Evolutionary conservation across 2,888 invertebrate genomes (phyloP).

Genomic region (Helobdella robusta): DNA sequence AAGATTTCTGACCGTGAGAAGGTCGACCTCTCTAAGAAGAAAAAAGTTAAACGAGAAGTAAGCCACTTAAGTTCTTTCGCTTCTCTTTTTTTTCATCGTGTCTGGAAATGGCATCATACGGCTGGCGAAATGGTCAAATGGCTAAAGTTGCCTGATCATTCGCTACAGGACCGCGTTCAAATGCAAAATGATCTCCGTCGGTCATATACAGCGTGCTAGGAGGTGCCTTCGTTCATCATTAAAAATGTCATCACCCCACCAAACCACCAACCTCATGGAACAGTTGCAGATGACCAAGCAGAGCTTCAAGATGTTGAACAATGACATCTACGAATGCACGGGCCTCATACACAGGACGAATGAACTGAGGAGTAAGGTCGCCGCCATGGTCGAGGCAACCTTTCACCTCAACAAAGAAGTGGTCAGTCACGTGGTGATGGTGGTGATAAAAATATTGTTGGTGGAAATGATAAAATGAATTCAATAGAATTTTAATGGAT

Average conservation of each 20-base stretch:
- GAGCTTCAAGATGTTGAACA: conserved; percentile 4
- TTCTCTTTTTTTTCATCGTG: too few species aligned
- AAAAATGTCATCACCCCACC: too few species aligned
- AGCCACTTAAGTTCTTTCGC: neutral
- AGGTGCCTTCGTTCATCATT: too few species aligned
- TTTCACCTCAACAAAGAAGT: conserved; percentile 12
- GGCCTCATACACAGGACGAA: conserved; percentile 15
- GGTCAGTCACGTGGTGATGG: conserved; percentile 16
- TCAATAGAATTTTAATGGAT: neutral
- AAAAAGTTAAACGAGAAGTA: conserved; percentile 17
- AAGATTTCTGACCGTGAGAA: conserved; percentile 16
- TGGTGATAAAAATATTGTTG: too few species aligned
- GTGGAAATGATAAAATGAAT: too few species aligned
- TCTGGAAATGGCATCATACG: too few species aligned
- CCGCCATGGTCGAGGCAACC: conserved; percentile 6
- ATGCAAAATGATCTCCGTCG: too few species aligned
- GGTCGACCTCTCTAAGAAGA: conserved; percentile 15
- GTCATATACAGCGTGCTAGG: too few species aligned
- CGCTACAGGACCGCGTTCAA: too few species aligned
- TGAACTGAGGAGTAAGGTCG: conserved; percentile 13
- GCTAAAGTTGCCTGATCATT: too few species aligned
- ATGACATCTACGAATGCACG: conserved; percentile 21
- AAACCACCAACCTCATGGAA: too few species aligned
- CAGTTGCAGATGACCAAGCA: conserved; percentile 5
- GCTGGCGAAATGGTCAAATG: too few species aligned